phyloP scores from a whole-genome alignment of 2,888 invertebrate species.

The Hypsopygia costalis region DNA sequence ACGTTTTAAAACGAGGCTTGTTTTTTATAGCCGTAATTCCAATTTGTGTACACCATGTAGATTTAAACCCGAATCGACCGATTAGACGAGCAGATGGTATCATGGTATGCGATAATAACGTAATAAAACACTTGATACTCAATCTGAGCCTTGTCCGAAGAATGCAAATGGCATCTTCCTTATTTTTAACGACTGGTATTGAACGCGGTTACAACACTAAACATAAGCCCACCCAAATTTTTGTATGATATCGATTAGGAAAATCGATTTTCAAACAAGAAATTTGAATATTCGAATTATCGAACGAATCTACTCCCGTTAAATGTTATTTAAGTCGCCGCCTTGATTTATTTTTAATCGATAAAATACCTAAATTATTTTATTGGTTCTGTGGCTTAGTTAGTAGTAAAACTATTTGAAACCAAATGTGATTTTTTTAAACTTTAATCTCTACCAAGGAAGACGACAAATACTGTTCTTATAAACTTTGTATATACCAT shows the following conservation, averaged over 20 bases:
- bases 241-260: conserved; percentile 47
- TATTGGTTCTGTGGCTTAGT: conserved; percentile 34
- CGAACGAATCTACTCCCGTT: conserved; percentile 58
- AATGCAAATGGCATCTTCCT: conserved; percentile 42
- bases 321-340: conserved; percentile 54
- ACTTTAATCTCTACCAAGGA: not conserved
- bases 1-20: too few species aligned
- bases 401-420: conserved; percentile 16
- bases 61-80: too few species aligned
- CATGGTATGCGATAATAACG: conserved; percentile 20
- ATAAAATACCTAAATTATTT: conserved; percentile 52
- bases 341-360: conserved; percentile 56
- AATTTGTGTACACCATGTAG: too few species aligned
- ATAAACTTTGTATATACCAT: not conserved
- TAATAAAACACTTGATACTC: conserved; percentile 35
- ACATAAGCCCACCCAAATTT: conserved; percentile 44
- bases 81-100: too few species aligned
- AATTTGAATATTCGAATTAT: conserved; percentile 43
- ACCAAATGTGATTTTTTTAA: not conserved
- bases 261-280: conserved; percentile 50
- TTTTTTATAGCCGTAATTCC: too few species aligned
- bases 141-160: conserved; percentile 30
- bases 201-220: conserved; percentile 28
- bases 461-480: not conserved
- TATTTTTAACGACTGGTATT: conserved; percentile 35